Percentiles rank a stretch among this genome's conserved stretches.
These are phyloP conservation scores for Lycaon pictus DNA, from an alignment of 2,113 vertebrate species.

Conservation along the genomic window DNA sequence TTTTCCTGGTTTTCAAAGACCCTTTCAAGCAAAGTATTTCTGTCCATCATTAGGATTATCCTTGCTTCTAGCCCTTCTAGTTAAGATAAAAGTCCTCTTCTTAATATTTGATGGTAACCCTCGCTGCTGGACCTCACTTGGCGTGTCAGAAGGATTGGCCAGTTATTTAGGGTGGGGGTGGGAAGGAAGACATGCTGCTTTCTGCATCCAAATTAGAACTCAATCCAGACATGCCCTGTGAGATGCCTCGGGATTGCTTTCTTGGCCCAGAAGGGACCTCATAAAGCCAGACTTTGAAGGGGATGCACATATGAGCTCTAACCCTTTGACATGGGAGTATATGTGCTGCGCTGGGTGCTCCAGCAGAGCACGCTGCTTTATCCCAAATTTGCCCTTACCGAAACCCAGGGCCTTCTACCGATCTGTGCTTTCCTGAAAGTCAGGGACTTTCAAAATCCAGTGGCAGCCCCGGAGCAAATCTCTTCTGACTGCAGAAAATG, in stretches of 20 bases:
- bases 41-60: background rate
- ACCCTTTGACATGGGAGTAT: background rate
- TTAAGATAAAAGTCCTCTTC: background rate
- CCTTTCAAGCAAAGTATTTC: background rate
- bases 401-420: too few relatives aligned
- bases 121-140: accelerated
- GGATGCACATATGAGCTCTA: background rate
- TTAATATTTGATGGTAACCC: background rate
- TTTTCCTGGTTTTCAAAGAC: background rate
- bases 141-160: accelerated
- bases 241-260: background rate
- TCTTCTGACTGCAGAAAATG: background rate
- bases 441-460: background rate
- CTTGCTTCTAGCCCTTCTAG: background rate
- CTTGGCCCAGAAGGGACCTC: background rate
- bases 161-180: accelerated
- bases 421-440: background rate
- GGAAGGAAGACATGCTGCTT: background rate
- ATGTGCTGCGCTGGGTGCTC: accelerated
- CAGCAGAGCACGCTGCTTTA: too few relatives aligned
- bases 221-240: background rate
- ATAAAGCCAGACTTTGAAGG: background rate
- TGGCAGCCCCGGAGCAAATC: background rate
- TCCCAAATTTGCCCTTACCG: background rate
- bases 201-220: background rate